Base-by-base conservation (phyloP, 1,140 invertebrate species). In the Cheumatopsyche charites region DNA sequence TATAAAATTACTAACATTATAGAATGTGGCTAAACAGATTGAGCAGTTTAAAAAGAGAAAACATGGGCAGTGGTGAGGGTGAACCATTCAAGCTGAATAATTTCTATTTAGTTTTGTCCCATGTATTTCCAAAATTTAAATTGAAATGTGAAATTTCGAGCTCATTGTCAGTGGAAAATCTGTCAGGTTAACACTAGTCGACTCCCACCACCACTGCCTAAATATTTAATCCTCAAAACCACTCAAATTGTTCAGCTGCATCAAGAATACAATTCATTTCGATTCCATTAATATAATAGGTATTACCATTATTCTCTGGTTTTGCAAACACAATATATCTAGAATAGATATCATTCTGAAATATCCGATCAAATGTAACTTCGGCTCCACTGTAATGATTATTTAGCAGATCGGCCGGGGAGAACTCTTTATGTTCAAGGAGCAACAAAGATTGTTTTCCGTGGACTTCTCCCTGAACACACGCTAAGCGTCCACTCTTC, bases 331-430 rank as follows among this genome's bases (percentile, higher is more conserved):
- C 12, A 6, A 68, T 21, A 23, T 55, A 55, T 41, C 49, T 68
- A 6, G 66, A 68, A 55, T 68, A 68, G 7, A 68, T 68, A 23
- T 68, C 66, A 23, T 68, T 68, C 0, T 68, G 45, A 36, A 68
- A 68, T 7, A 68, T 52, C 25, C 55, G 47, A 4, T 68, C 66
- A 17, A 12, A 68, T 41, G 4, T n/a, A 26, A 55, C 3, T 4
- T 68, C 66, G 7, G 23, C 0, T 36, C 66, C 66, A 26, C 19
- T 68, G 26, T 68, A 68, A 41, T 1, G 41, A 17, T 41, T 21
- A 15, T 45, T 17, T 1, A 68, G 25, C 21, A 68, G 21, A 55
- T 68, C 26, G 11, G 47, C 1, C 6, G 47, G 15, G 0, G 25
- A n/a, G 15, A 68, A 68, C n/a, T 68, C 66, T 1, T 42, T 52